Evolutionary conservation across 1,140 invertebrate genomes (phyloP), one percentile per base, ranked within the genome.

Genomic region (Drosophila rufa): DNA sequence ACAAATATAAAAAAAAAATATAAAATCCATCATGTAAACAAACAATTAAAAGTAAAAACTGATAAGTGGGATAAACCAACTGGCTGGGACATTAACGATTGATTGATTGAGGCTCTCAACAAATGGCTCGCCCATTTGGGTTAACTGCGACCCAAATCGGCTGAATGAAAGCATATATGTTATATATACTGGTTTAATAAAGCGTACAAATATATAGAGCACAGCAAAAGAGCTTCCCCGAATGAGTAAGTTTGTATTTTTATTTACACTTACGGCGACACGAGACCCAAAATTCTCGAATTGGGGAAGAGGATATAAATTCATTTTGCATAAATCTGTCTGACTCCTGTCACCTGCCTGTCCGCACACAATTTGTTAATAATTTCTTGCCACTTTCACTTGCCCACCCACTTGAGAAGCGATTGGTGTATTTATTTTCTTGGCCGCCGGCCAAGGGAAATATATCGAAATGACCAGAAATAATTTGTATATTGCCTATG

Each of bases 351-450:
- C 82, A 85, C 79, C 79, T 75, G 82, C 47, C 74, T 77, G 81
- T 83, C 73, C 45, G 27, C 68, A 65, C 64, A 42, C 79, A 86
- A 85, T 85, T 85, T 86, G 69, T 79, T 79, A 69, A 85, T 71
- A 71, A 71, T 51, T 70, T 71, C 43, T 62, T 60, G 59, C 42
- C 59, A 62, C 38, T 58, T 45, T 47, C 61, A 57, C 56, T 19
- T 48, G 45, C 38, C 62, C 68, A 78, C 43, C 76, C 56, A 61
- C 57, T 73, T 50, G 69, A 59, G 38, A 25, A 15, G 38, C 51
- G 51, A 40, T 36, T 19, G 33, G 5, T 19, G 17, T 36, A 36
- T 73, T 50, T 25, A 30, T 74, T 59, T 36, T 46, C n/a, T 73
- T 75, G 71, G 71, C 71, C 27, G 40, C 22, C 42, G 40, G 71